These are phyloP conservation scores for Athalia rosae DNA, from an alignment of 2,888 invertebrate genomes.

Conservation along the genomic window DNA sequence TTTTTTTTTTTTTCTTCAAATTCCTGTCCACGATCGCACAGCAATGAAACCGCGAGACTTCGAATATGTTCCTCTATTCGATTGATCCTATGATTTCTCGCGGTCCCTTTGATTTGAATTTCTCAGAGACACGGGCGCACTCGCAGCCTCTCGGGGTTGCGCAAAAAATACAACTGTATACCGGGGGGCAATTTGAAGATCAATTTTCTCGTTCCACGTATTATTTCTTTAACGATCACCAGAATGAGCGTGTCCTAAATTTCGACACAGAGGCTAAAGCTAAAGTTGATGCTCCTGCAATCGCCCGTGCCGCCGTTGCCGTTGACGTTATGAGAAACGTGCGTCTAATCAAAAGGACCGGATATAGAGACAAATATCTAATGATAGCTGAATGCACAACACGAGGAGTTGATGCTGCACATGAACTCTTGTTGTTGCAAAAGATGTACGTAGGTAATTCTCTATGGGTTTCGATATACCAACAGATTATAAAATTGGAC, in stretches of 20 bases:
- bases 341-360: constrained; percentile 29
- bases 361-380: constrained; percentile 40
- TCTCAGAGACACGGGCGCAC: no score
- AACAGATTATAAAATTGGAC: no score
- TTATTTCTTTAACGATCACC: neutral
- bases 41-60: neutral
- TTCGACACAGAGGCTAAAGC: constrained; percentile 9
- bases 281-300: no score
- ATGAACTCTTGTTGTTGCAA: neutral
- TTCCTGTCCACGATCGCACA: neutral
- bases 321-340: neutral
- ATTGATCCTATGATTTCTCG: neutral
- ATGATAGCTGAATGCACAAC: constrained; percentile 37
- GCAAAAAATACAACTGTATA: neutral
- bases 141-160: neutral
- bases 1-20: neutral
- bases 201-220: constrained; percentile 4
- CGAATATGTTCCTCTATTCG: neutral
- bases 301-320: no score
- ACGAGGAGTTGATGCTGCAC: neutral
- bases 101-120: no score
- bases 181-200: neutral
- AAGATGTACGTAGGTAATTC: no score
- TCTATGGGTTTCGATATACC: no score
- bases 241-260: constrained; percentile 30